A percentile compares a stretch with the other conserved stretches of the same genome.
These are phyloP conservation scores for Alcis repandata DNA, from an alignment of 2,888 invertebrate species.

Conservation along the genomic window DNA sequence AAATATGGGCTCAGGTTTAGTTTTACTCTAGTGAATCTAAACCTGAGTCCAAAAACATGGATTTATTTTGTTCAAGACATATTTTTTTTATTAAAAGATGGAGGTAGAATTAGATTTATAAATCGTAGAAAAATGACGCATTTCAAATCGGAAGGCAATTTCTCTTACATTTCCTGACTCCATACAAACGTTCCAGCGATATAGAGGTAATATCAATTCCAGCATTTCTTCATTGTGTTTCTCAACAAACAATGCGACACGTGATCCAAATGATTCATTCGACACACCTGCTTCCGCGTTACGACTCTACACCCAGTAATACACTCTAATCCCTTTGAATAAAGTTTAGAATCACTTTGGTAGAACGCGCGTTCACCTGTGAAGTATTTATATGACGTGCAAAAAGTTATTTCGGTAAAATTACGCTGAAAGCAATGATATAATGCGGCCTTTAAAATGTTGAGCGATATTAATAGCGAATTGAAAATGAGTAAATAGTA, in stretches of 20 bases:
- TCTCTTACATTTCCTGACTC: conserved; percentile 1
- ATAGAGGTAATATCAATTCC: conserved; percentile 12
- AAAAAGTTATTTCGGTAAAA: conserved; percentile 42
- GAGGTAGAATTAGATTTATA: too few species aligned
- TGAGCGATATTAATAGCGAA: conserved; percentile 32
- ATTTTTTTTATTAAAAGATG: too few species aligned
- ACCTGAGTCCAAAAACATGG: too few species aligned
- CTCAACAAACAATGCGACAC: conserved; percentile 28
- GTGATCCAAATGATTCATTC: conserved; percentile 37
- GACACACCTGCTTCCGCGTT: conserved; percentile 39
- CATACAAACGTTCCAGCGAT: background rate
- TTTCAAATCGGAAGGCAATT: background rate
- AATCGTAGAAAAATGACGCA: background rate
- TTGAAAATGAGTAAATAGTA: conserved; percentile 27
- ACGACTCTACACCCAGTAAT: conserved; percentile 1
- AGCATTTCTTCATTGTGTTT: conserved; percentile 24
- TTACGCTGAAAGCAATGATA: conserved; percentile 40
- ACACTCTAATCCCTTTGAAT: background rate
- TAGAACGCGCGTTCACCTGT: conserved; percentile 38
- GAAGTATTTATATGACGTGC: conserved; percentile 34
- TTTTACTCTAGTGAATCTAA: too few species aligned
- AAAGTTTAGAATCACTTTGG: conserved; percentile 16
- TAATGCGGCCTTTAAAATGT: conserved; percentile 35
- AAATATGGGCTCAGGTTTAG: too few species aligned
- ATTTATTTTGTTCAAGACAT: too few species aligned